Evolutionary conservation across 2,797 vertebrate genomes (phyloP).

Genomic region (Bryconaethiops microstoma): DNA sequence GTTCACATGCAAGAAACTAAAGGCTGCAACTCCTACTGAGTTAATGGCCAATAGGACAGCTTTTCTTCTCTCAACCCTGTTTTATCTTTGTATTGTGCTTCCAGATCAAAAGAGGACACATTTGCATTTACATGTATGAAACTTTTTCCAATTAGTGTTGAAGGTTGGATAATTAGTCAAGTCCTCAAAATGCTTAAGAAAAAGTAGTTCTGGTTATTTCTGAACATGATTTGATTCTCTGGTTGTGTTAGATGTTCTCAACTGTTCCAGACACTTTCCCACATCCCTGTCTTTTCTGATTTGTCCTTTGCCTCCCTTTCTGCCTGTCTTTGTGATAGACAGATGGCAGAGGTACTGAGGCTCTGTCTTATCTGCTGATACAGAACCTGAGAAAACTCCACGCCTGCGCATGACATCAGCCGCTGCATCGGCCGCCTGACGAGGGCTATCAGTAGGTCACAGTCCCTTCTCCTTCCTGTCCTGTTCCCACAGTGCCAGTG

Average conservation of each 20-base stretch:
- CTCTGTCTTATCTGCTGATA: slow-evolving; percentile 50
- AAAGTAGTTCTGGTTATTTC: slow-evolving; percentile 17
- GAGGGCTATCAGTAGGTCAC: slow-evolving; percentile 63
- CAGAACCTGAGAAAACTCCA: slow-evolving; percentile 45
- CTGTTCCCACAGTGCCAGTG: slow-evolving; percentile 19
- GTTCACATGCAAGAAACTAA: slow-evolving; percentile 39
- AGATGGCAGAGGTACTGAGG: slow-evolving; percentile 36
- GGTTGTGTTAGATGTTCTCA: slow-evolving; percentile 36
- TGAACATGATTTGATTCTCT: slow-evolving; percentile 11
- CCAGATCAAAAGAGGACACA: slow-evolving; percentile 33
- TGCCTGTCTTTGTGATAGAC: slow-evolving; percentile 28
- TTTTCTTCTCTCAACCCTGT: slow-evolving; percentile 28
- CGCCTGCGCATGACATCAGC: slow-evolving; percentile 66
- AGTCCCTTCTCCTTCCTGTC: slow-evolving; percentile 60
- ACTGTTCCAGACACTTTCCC: slow-evolving; percentile 45
- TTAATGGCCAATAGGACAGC: slow-evolving; percentile 48
- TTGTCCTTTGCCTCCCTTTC: slow-evolving; percentile 28
- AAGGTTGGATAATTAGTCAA: slow-evolving; percentile 15
- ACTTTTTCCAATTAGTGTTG: slow-evolving; percentile 18
- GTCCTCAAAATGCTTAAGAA: slow-evolving; percentile 1
- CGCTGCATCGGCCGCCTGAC: slow-evolving; percentile 61
- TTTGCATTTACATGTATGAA: slow-evolving; percentile 21
- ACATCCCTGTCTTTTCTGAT: slow-evolving; percentile 44
- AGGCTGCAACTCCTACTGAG: slow-evolving; percentile 49
- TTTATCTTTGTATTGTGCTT: slow-evolving; percentile 43